These are phyloP conservation scores for Ranitomeya imitator DNA, from an alignment of 2,113 vertebrate genomes.

Conservation along the genomic window DNA sequence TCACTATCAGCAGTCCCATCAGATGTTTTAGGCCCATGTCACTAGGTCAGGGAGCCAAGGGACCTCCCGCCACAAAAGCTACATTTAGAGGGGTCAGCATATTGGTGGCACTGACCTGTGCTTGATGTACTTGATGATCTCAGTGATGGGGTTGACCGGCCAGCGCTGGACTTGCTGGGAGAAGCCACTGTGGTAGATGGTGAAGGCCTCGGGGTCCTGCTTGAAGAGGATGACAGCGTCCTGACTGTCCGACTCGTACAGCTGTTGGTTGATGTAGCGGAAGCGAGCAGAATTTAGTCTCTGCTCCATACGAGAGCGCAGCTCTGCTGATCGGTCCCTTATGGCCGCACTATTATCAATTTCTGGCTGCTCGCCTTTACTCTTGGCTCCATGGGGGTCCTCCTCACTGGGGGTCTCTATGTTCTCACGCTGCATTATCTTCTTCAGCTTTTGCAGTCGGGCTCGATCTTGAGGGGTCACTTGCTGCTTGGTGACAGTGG, in stretches of 20 bases:
- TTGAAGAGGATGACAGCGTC: conserved; percentile 80
- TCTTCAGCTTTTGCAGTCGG: conserved; percentile 30
- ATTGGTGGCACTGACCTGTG: conserved; percentile 72
- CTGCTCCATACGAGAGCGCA: conserved; percentile 82
- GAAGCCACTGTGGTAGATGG: conserved; percentile 87
- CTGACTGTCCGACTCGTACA: conserved; percentile 81
- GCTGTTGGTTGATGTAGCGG: conserved; percentile 87
- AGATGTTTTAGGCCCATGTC: too few relatives aligned
- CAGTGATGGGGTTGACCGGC: conserved; percentile 83
- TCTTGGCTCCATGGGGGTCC: background rate
- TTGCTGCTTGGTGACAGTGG: background rate
- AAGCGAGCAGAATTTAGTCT: conserved; percentile 83
- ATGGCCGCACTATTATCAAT: conserved; percentile 48
- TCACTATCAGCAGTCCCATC: too few relatives aligned
- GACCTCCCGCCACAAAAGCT: too few relatives aligned
- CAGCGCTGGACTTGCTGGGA: conserved; percentile 82
- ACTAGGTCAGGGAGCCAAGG: too few relatives aligned
- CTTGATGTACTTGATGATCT: conserved; percentile 78
- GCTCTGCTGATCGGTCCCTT: conserved; percentile 59
- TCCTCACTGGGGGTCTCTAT: background rate
- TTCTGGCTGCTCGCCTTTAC: background rate
- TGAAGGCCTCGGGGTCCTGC: conserved; percentile 80
- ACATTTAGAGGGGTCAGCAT: background rate
- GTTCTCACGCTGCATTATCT: background rate
- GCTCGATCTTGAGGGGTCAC: background rate